These are phyloP conservation scores for Acanthopagrus latus DNA, from an alignment of 2,797 vertebrate genomes.

Conservation along the genomic window DNA sequence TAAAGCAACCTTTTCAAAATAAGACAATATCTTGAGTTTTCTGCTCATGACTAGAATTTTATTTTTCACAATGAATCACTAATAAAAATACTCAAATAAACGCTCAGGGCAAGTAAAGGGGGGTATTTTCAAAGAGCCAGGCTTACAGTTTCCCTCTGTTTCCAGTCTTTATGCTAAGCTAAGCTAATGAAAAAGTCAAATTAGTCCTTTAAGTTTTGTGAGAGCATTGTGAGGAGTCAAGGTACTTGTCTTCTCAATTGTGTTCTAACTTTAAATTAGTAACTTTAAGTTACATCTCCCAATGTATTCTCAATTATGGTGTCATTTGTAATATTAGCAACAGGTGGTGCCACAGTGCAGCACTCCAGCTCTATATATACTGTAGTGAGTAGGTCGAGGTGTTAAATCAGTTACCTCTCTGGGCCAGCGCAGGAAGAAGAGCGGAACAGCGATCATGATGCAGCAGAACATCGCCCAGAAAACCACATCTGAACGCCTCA, in stretches of 20 bases:
- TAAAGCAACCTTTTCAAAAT: not conserved
- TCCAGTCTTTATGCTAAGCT: not conserved
- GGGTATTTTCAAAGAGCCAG: not conserved
- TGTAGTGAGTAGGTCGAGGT: too few relatives aligned
- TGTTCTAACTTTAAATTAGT: too few relatives aligned
- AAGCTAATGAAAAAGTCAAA: too few relatives aligned
- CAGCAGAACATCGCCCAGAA: slow-evolving; percentile 94
- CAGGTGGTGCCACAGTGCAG: slow-evolving; percentile 14
- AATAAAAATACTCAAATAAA: not conserved
- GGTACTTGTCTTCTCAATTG: too few relatives aligned
- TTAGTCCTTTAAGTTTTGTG: too few relatives aligned
- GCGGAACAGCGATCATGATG: slow-evolving; percentile 85
- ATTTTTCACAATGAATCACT: not conserved
- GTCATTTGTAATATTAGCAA: not conserved
- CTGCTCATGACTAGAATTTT: not conserved
- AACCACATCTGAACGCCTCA: slow-evolving; percentile 85
- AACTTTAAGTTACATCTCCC: too few relatives aligned
- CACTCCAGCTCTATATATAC: fast-evolving
- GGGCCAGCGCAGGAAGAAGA: slow-evolving; percentile 90
- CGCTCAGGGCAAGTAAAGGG: not conserved
- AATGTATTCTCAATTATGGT: too few relatives aligned
- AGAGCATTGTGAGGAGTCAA: too few relatives aligned
- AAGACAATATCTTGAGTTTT: not conserved
- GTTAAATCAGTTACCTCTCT: slow-evolving; percentile 87
- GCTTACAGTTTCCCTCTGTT: not conserved